These are phyloP conservation scores for Ardeotis arabs DNA, from an alignment of 2,113 vertebrate species.

Conservation along the genomic window DNA sequence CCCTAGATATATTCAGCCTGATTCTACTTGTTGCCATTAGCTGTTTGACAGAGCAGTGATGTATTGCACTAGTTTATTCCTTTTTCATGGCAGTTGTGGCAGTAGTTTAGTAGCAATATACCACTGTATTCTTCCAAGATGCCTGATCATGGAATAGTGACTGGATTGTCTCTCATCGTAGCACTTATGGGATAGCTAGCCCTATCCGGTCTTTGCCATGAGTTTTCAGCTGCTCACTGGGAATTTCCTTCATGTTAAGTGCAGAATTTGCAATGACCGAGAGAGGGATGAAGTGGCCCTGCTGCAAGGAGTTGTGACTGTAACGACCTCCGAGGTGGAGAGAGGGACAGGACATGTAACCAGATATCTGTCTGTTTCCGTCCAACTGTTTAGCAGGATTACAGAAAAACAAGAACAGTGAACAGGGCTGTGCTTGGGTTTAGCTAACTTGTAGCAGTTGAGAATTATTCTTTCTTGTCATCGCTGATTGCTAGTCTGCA, in stretches of 20 bases:
- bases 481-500: background rate
- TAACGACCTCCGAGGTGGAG: background rate
- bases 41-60: background rate
- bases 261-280: background rate
- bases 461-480: background rate
- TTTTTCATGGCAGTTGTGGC: background rate
- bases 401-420: background rate
- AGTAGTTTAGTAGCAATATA: background rate
- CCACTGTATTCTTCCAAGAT: background rate
- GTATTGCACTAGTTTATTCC: background rate
- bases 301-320: background rate
- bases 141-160: background rate
- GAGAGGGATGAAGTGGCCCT: background rate
- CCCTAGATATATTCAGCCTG: background rate
- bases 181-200: background rate
- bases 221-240: background rate
- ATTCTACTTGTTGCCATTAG: background rate
- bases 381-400: background rate
- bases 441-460: background rate
- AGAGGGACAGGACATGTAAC: background rate
- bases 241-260: background rate
- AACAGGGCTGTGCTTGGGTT: background rate
- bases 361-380: background rate
- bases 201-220: rapidly evolving
- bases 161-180: background rate